Conservation (phyloP, 2,797 vertebrate genomes). For the Nyctibius grandis region DNA sequence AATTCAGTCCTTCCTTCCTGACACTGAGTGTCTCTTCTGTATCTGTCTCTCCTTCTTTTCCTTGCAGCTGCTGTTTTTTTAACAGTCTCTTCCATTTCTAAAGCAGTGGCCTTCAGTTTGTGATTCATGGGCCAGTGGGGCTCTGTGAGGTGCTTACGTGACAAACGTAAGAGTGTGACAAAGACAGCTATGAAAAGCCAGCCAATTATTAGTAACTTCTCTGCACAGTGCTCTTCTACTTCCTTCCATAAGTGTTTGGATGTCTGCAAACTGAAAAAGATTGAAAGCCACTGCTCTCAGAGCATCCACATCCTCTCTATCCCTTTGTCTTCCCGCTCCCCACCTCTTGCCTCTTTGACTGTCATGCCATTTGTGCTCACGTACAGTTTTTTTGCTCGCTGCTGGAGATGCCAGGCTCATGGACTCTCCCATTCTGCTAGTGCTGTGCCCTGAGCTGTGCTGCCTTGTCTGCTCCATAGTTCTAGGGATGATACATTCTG, state of each 20-base stretch:
- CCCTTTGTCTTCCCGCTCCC: neutral
- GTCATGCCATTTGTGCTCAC: neutral
- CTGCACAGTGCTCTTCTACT: neutral
- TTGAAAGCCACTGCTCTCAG: neutral
- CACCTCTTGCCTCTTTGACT: neutral
- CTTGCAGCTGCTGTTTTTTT: neutral
- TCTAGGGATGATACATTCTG: neutral
- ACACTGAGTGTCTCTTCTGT: neutral
- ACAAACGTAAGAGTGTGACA: neutral
- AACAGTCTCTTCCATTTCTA: neutral
- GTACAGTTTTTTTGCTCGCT: neutral
- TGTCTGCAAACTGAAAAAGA: neutral
- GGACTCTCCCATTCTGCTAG: neutral
- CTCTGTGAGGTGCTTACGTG: neutral
- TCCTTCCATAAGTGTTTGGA: neutral
- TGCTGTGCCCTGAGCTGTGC: neutral
- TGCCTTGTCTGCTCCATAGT: neutral
- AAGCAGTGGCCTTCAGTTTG: neutral
- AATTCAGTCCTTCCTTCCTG: neutral
- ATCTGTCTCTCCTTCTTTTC: neutral
- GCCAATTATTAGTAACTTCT: neutral
- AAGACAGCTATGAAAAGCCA: neutral
- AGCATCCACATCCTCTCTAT: neutral
- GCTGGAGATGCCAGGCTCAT: neutral
- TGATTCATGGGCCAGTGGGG: neutral